These are phyloP conservation scores for Orchesellides sinensis DNA, from an alignment of 2,888 invertebrate species.

Conservation along the genomic window DNA sequence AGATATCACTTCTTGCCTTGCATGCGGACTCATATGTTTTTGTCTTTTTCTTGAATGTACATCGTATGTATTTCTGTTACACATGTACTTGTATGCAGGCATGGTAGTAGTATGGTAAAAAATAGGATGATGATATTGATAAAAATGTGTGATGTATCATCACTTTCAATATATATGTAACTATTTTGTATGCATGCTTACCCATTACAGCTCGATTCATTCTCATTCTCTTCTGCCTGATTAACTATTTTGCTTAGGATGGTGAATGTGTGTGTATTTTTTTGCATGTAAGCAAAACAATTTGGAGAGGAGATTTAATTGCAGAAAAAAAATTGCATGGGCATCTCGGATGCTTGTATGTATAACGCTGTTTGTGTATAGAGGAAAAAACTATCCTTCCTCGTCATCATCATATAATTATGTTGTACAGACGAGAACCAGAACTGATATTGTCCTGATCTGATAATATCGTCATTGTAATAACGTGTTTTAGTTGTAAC, in stretches of 20 bases:
- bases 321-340: conserved; percentile 25
- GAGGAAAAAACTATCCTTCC: not conserved
- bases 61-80: not conserved
- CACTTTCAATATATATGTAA: too few species aligned
- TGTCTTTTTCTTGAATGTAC: not conserved
- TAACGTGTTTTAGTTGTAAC: too few species aligned
- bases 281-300: conserved; percentile 37
- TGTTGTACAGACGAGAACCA: too few species aligned
- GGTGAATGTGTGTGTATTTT: too few species aligned
- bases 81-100: too few species aligned
- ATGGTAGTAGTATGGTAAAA: too few species aligned
- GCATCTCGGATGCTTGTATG: too few species aligned
- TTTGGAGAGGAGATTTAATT: conserved; percentile 22
- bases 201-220: not conserved
- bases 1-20: conserved; percentile 14
- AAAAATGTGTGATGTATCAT: too few species aligned
- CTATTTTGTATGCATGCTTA: not conserved
- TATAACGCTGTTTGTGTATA: not conserved
- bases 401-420: not conserved
- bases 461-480: too few species aligned
- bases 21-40: not conserved
- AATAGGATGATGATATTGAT: too few species aligned
- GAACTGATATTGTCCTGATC: too few species aligned
- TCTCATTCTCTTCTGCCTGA: not conserved
- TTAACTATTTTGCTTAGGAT: conserved; percentile 1